These are phyloP conservation scores for Montipora efflorescens DNA, from an alignment of 64 coral and sea anemone genomes.

Conservation along the genomic window DNA sequence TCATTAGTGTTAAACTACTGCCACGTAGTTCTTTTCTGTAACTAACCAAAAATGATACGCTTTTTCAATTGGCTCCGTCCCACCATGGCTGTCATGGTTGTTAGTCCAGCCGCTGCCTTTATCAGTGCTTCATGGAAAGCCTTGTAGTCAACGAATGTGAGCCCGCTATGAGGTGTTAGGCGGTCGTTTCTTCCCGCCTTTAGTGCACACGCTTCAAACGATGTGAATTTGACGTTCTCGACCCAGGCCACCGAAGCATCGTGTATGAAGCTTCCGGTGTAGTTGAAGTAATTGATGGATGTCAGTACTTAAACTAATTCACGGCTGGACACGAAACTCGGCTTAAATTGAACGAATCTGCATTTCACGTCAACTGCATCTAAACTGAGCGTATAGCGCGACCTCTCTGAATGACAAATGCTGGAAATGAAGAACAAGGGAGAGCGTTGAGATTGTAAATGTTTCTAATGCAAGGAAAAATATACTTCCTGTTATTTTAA, in stretches of 20 bases:
- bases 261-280: conserved; percentile 18
- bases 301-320: no score
- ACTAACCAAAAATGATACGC: not conserved
- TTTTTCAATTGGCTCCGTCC: conserved; percentile 69
- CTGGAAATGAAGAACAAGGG: no score
- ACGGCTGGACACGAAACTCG: no score
- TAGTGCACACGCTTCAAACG: conserved; percentile 68
- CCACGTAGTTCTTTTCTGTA: no score
- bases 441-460: no score
- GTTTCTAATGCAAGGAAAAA: no score
- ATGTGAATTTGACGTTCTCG: not conserved
- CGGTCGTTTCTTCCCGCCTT: conserved; percentile 73
- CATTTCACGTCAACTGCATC: no score
- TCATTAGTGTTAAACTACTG: not conserved
- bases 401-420: no score
- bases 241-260: conserved; percentile 80
- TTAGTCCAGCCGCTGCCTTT: not conserved
- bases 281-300: no score
- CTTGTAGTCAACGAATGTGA: conserved; percentile 63
- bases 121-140: conserved; percentile 66
- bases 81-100: conserved; percentile 50
- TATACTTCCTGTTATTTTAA: no score
- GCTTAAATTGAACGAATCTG: no score
- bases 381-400: no score
- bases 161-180: not conserved